A percentile compares a stretch with the other conserved stretches of the same genome.
Evolutionary conservation across 2,797 vertebrate genomes (phyloP).

Genomic region (Myiothlypis coronata): DNA sequence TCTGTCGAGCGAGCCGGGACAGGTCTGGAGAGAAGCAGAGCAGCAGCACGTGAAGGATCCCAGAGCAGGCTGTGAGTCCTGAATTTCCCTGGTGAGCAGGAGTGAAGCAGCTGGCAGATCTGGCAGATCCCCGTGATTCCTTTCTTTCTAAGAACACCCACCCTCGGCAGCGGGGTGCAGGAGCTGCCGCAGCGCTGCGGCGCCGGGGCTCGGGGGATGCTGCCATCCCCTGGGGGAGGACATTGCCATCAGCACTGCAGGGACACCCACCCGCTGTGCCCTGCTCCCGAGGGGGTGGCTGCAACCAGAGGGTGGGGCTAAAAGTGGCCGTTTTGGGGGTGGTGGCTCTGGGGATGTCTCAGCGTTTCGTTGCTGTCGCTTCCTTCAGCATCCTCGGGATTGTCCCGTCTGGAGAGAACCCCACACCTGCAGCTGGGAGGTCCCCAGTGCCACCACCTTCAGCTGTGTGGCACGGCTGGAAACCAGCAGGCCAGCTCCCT

Average conservation of each 20-base stretch:
- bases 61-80: not conserved
- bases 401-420: accelerated
- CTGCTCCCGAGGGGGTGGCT: not conserved
- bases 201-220: not conserved
- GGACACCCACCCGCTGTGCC: not conserved
- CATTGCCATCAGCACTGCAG: not conserved
- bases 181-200: not conserved
- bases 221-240: not conserved
- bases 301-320: not conserved
- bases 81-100: not conserved
- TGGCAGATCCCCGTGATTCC: not conserved
- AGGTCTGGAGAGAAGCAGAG: not conserved
- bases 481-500: not conserved
- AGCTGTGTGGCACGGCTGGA: not conserved
- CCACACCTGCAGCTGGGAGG: too few relatives aligned
- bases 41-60: accelerated
- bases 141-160: not conserved
- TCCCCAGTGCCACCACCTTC: not conserved
- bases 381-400: accelerated
- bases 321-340: too few relatives aligned
- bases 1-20: accelerated
- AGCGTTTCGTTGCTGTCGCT: accelerated
- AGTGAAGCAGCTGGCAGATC: not conserved
- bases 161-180: conserved; percentile 2
- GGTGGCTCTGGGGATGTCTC: accelerated